These are phyloP conservation scores for Noctua pronuba DNA, from an alignment of 2,888 invertebrate species.

Conservation along the genomic window DNA sequence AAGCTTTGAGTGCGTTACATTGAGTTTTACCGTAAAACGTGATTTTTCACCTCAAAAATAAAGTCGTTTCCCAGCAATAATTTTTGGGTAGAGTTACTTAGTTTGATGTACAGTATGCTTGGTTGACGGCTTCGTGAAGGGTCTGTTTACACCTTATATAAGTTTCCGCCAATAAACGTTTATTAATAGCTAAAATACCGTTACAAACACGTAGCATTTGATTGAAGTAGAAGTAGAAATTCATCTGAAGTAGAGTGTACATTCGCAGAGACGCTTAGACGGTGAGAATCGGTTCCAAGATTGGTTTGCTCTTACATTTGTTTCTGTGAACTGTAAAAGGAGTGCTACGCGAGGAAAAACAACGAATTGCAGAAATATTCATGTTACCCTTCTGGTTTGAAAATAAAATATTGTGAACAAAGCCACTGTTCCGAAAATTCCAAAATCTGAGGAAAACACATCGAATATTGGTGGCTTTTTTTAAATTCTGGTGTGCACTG, in stretches of 20 bases:
- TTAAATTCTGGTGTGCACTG: not conserved
- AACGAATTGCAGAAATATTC: constrained; percentile 44
- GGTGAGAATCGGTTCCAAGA: constrained; percentile 63
- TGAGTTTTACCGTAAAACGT: too few relatives aligned
- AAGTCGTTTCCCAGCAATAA: too few relatives aligned
- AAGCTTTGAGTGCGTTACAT: too few relatives aligned
- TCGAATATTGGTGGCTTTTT: not conserved
- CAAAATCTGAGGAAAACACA: not conserved
- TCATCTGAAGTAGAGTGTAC: constrained; percentile 53
- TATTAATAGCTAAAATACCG: not conserved
- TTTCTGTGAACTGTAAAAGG: constrained; percentile 53
- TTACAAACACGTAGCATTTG: constrained; percentile 43
- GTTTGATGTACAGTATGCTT: too few relatives aligned
- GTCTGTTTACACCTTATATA: too few relatives aligned
- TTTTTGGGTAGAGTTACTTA: too few relatives aligned
- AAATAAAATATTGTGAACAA: constrained; percentile 29
- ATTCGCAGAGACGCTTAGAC: constrained; percentile 51
- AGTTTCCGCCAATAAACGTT: too few relatives aligned
- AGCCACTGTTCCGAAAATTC: not conserved
- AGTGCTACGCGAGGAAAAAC: constrained; percentile 31
- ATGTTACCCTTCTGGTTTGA: constrained; percentile 18
- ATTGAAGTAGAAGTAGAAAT: constrained; percentile 59
- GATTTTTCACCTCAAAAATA: too few relatives aligned
- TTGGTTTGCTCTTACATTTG: constrained; percentile 65
- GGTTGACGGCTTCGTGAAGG: too few relatives aligned